These are phyloP conservation scores for Illadopsis cleaveri DNA, from an alignment of 2,113 vertebrate genomes.

Conservation along the genomic window DNA sequence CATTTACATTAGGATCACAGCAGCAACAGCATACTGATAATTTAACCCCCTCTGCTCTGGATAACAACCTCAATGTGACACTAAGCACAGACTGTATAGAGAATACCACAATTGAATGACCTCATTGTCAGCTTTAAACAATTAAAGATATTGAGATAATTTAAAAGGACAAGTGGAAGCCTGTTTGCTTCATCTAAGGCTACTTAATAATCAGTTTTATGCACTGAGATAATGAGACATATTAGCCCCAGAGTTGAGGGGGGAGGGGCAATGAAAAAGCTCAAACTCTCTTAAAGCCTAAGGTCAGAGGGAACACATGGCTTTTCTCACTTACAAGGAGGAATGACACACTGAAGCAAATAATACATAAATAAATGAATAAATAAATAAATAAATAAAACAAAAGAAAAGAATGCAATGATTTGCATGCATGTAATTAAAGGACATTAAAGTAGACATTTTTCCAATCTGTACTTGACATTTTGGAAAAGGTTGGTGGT, in stretches of 20 bases:
- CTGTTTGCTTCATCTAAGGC: constrained; percentile 52
- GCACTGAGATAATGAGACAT: constrained; percentile 47
- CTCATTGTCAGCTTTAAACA: constrained; percentile 41
- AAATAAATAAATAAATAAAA: neutral
- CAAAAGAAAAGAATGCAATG: neutral
- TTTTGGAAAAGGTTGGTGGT: neutral
- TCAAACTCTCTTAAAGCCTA: neutral
- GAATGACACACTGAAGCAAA: neutral
- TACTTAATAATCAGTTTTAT: constrained; percentile 62
- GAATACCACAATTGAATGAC: neutral
- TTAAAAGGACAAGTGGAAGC: constrained; percentile 54
- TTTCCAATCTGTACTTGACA: neutral
- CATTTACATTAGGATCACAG: constrained; percentile 68
- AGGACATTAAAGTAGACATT: neutral
- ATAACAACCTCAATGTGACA: constrained; percentile 9
- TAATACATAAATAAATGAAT: neutral
- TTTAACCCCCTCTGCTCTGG: constrained; percentile 61
- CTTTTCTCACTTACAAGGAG: neutral
- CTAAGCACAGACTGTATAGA: neutral
- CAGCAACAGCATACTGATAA: constrained; percentile 48
- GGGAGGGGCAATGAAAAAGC: neutral
- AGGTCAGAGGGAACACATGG: neutral
- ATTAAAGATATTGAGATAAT: constrained; percentile 63
- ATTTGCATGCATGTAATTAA: neutral
- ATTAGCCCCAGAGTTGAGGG: neutral